phyloP scores from a whole-genome alignment of 2,113 vertebrate genomes.

The Paramisgurnus dabryanus region DNA sequence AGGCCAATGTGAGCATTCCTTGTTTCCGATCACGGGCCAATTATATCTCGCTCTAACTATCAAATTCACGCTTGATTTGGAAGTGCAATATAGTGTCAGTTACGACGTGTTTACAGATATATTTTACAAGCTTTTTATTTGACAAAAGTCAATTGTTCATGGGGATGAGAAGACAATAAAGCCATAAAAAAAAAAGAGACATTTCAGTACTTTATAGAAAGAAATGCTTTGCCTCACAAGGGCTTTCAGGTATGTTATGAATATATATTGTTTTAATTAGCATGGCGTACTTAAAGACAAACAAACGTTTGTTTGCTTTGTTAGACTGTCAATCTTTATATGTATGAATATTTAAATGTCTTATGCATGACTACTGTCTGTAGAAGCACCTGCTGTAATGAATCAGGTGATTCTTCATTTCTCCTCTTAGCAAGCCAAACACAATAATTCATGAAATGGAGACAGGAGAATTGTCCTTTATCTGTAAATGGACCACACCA shows the following conservation, averaged over 20 bases:
- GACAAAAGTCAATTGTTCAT: constrained; percentile 9
- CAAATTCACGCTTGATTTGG: constrained; percentile 38
- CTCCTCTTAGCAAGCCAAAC: neutral
- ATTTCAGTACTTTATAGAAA: constrained; percentile 47
- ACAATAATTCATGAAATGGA: neutral
- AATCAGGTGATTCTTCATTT: neutral
- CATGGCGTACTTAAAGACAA: neutral
- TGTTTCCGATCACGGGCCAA: constrained; percentile 8
- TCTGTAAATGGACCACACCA: neutral
- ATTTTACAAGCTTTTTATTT: constrained; percentile 34
- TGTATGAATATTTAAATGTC: neutral
- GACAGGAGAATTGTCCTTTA: neutral
- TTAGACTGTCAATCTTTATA: neutral
- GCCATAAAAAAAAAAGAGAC: constrained; percentile 59
- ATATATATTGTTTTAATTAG: neutral
- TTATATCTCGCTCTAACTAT: neutral
- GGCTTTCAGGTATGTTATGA: constrained; percentile 20
- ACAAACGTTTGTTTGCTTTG: neutral
- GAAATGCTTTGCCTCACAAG: constrained; percentile 14
- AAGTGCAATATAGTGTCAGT: constrained; percentile 68
- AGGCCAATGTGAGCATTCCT: constrained; percentile 71
- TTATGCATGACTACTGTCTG: constrained; percentile 6
- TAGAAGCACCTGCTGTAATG: neutral
- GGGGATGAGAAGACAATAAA: constrained; percentile 55
- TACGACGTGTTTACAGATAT: constrained; percentile 48